These are phyloP conservation scores for Dynastes maya DNA, from an alignment of 2,888 invertebrate genomes.

Conservation along the genomic window DNA sequence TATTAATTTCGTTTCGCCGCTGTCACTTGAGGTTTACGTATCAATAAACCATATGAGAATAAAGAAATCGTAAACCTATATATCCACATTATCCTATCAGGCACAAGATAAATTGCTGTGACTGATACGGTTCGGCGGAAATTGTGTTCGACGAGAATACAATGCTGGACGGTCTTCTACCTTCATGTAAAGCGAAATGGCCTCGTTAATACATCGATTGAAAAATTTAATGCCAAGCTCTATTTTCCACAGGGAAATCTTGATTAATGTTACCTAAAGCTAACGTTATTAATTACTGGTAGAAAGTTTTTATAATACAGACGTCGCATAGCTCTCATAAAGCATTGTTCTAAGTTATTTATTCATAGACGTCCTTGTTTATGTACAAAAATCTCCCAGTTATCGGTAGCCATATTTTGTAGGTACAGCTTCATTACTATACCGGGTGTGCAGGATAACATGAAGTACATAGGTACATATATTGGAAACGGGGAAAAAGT, in stretches of 20 bases:
- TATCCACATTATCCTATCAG: slow-evolving; percentile 10
- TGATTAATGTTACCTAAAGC: background rate
- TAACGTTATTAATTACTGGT: background rate
- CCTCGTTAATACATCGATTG: background rate
- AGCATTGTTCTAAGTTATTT: no score
- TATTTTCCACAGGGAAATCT: background rate
- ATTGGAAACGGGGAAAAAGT: no score
- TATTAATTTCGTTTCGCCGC: slow-evolving; percentile 9
- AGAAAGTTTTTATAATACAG: background rate
- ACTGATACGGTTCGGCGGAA: background rate
- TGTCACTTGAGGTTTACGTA: background rate
- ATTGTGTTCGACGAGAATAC: slow-evolving; percentile 10
- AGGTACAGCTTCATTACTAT: no score
- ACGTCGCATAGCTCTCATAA: no score
- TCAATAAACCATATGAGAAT: slow-evolving; percentile 9
- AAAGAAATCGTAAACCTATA: slow-evolving; percentile 26
- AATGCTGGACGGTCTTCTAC: background rate
- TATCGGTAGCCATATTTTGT: no score
- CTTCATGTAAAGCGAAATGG: background rate
- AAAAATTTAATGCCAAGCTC: background rate
- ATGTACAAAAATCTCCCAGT: no score
- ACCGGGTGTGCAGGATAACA: no score
- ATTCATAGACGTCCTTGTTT: no score
- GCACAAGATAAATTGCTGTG: slow-evolving; percentile 13
- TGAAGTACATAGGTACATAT: no score